These are phyloP conservation scores for Epistrophe grossulariae DNA, from an alignment of 2,888 invertebrate species.

Conservation along the genomic window DNA sequence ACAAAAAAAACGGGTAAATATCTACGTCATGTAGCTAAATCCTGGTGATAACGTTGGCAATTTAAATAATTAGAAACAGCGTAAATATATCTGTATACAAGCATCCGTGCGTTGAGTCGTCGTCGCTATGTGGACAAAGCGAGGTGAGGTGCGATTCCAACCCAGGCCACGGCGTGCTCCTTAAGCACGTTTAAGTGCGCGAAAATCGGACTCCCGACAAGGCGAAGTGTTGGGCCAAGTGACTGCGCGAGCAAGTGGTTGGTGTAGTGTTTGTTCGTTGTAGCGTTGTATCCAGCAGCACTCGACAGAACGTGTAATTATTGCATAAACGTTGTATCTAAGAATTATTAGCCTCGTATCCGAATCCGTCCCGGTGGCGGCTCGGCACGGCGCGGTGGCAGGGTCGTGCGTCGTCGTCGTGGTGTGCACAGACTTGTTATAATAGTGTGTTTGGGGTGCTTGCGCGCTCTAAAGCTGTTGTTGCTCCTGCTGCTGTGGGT, in stretches of 20 bases:
- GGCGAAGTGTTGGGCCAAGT: constrained; percentile 67
- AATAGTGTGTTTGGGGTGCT: constrained; percentile 32
- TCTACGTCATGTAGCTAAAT: constrained; percentile 59
- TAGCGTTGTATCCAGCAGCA: constrained; percentile 62
- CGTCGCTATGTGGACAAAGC: background rate
- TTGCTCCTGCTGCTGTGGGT: constrained; percentile 28
- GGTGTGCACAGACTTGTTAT: constrained; percentile 38
- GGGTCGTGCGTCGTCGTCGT: background rate
- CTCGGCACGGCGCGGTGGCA: accelerated
- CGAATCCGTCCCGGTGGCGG: background rate
- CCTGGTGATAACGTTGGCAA: constrained; percentile 73
- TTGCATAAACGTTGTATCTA: constrained; percentile 74
- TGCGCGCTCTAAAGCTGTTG: background rate
- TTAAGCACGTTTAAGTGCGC: constrained; percentile 61
- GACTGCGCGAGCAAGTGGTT: constrained; percentile 58
- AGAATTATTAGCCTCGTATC: constrained; percentile 73
- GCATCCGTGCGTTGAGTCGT: constrained; percentile 23
- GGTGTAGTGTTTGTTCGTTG: constrained; percentile 5
- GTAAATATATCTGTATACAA: constrained; percentile 53
- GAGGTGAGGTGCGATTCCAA: background rate
- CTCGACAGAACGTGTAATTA: constrained; percentile 73
- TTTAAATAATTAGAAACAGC: constrained; percentile 75
- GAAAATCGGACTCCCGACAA: constrained; percentile 63
- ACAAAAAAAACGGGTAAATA: constrained; percentile 33
- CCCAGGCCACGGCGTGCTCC: constrained; percentile 32